Evolutionary conservation across 2,888 invertebrate genomes (phyloP).

Genomic region (Stramonita haemastoma): DNA sequence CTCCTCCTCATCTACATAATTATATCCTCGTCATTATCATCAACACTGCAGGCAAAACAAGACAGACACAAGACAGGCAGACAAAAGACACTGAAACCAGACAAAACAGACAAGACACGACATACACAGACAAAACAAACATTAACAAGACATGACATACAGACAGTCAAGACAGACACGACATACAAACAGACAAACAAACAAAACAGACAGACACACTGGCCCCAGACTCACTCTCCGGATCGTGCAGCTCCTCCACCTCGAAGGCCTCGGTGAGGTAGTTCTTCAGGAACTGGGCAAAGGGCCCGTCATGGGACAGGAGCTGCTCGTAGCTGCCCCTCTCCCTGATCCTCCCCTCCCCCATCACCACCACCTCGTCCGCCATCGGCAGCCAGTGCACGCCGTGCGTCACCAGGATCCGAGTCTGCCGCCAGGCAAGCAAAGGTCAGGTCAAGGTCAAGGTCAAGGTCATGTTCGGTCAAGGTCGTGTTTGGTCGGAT

Average conservation of each 20-base stretch:
- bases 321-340: conserved; percentile 37
- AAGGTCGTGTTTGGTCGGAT: not conserved
- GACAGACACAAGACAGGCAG: too few species aligned
- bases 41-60: not conserved
- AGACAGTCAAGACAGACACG: not conserved
- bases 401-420: conserved; percentile 37
- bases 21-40: not conserved
- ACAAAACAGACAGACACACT: too few species aligned
- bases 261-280: conserved; percentile 32
- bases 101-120: not conserved
- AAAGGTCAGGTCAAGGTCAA: not conserved
- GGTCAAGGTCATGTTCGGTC: not conserved
- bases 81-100: too few species aligned
- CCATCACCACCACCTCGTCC: conserved; percentile 38
- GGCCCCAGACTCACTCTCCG: conserved; percentile 2
- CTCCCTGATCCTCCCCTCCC: conserved; percentile 29
- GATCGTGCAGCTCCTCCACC: conserved; percentile 23
- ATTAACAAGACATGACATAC: too few species aligned
- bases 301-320: conserved; percentile 30
- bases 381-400: conserved; percentile 41
- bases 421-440: conserved; percentile 4
- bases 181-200: too few species aligned
- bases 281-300: conserved; percentile 36
- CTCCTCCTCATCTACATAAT: not conserved
- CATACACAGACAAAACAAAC: too few species aligned